A percentile compares a stretch with the other conserved stretches of the same genome.
These are phyloP conservation scores for Spea hammondii DNA, from an alignment of 2,797 vertebrate species.

Conservation along the genomic window DNA sequence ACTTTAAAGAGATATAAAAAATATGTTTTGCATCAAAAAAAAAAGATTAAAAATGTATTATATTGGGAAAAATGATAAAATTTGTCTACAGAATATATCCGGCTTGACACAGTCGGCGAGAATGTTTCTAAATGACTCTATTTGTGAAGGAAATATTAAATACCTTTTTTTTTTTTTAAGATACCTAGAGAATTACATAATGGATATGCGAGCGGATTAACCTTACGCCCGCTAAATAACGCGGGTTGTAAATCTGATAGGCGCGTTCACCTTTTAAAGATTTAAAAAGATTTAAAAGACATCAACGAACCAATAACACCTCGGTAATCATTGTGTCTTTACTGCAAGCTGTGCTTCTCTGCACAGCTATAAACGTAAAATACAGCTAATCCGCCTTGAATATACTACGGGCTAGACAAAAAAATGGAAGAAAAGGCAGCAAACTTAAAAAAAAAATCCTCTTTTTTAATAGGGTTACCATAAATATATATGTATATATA, in stretches of 20 bases:
- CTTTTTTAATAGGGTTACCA: constrained; percentile 62
- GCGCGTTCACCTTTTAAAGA: constrained; percentile 16
- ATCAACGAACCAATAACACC: constrained; percentile 15
- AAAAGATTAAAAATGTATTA: no score
- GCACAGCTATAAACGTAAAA: constrained; percentile 31
- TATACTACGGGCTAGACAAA: constrained; percentile 41
- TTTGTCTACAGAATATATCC: no score
- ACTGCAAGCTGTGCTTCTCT: constrained; percentile 1
- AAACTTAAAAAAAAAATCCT: background rate
- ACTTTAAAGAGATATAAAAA: no score
- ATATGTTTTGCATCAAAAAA: no score
- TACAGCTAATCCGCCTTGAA: constrained; percentile 37
- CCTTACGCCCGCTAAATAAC: background rate
- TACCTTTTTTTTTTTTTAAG: background rate
- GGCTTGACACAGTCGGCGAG: no score
- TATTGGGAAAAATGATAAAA: no score
- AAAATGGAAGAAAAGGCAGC: constrained; percentile 5
- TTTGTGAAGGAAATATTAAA: background rate
- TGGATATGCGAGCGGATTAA: background rate
- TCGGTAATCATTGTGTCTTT: constrained; percentile 20
- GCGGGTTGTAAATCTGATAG: constrained; percentile 6
- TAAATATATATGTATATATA: constrained; percentile 25
- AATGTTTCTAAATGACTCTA: background rate
- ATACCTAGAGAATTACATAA: background rate
- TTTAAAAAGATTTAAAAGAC: constrained; percentile 31